phyloP scores from a whole-genome alignment of 1,140 invertebrate genomes.

The Zophobas atratus region DNA sequence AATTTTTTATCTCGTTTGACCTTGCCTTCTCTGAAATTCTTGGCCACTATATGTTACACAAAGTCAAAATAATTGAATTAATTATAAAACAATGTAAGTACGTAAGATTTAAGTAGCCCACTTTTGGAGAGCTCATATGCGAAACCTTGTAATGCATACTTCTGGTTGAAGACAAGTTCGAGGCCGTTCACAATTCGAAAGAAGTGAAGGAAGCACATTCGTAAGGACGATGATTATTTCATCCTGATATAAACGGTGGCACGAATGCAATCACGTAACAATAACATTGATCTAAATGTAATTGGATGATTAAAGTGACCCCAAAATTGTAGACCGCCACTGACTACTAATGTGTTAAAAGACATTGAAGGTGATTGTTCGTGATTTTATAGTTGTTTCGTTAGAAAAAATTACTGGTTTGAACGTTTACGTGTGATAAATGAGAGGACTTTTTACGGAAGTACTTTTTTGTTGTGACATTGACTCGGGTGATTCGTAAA shows the following conservation, averaged over 20 bases:
- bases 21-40: constrained; percentile 38
- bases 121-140: constrained; percentile 12
- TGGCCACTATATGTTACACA: constrained; percentile 20
- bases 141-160: constrained; percentile 35
- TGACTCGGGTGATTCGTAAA: constrained; percentile 29
- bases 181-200: constrained; percentile 27
- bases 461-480: constrained; percentile 16
- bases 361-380: constrained; percentile 18
- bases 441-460: constrained; percentile 12
- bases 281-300: constrained; percentile 37
- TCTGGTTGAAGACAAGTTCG: constrained; percentile 26
- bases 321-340: background rate
- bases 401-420: background rate
- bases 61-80: constrained; percentile 26
- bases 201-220: constrained; percentile 34
- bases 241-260: constrained; percentile 24
- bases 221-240: constrained; percentile 35
- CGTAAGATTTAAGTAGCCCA: constrained; percentile 12
- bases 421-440: background rate
- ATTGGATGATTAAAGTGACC: constrained; percentile 33
- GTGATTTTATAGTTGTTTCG: background rate
- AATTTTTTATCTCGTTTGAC: constrained; percentile 23
- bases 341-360: constrained; percentile 25
- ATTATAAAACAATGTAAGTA: constrained; percentile 31
- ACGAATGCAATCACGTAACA: constrained; percentile 17